Conservation (phyloP, 2,888 invertebrate species). For the Apamea crenata region DNA sequence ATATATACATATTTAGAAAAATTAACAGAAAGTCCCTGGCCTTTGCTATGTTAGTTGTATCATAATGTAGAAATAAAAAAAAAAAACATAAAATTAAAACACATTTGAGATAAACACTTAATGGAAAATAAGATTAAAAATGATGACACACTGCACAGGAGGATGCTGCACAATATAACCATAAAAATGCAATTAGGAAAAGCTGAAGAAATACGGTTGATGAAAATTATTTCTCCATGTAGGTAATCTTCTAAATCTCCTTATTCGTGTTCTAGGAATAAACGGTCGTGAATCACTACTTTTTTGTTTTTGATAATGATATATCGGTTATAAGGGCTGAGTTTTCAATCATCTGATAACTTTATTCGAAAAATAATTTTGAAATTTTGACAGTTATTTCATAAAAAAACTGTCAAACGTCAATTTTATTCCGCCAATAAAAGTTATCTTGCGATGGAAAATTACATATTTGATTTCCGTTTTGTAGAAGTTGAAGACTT, state of each 20-base stretch:
- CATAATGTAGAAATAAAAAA: conserved; percentile 6
- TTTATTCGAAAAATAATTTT: no score
- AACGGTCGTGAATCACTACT: not conserved
- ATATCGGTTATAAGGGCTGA: not conserved
- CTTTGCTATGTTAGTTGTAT: not conserved
- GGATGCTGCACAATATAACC: not conserved
- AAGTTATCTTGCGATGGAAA: no score
- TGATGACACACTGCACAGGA: not conserved
- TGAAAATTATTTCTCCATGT: no score
- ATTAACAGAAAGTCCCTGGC: not conserved
- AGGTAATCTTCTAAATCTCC: not conserved
- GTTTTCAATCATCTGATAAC: no score
- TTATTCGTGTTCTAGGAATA: not conserved
- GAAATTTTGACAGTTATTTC: no score
- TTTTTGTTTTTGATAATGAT: no score
- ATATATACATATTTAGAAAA: not conserved
- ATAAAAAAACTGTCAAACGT: no score
- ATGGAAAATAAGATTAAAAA: not conserved
- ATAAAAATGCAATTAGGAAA: not conserved
- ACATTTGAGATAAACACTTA: conserved; percentile 20
- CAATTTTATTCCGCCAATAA: no score
- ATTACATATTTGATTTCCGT: not conserved
- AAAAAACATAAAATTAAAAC: conserved; percentile 5
- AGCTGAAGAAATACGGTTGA: not conserved
- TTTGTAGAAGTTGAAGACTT: conserved; percentile 1